phyloP scores from a whole-genome alignment of 2,113 vertebrate genomes.

The Ginglymostoma cirratum region DNA sequence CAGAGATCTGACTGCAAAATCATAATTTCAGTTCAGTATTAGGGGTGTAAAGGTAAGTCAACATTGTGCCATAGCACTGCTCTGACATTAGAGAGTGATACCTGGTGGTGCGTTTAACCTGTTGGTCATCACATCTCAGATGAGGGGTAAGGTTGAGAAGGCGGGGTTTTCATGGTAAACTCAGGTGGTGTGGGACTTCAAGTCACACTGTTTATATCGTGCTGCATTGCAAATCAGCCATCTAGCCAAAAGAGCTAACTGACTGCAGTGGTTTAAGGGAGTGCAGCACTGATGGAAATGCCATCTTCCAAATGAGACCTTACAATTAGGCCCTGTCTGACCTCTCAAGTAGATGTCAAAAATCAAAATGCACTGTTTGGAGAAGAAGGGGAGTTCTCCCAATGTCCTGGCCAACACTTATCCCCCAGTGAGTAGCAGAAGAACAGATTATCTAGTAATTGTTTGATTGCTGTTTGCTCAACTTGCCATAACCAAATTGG shows the following conservation, averaged over 20 bases:
- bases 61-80: no score
- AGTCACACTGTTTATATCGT: no score
- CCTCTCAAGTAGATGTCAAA: not conserved
- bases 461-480: not conserved
- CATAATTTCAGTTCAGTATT: not conserved
- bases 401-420: not conserved
- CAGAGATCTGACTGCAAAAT: not conserved
- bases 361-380: not conserved
- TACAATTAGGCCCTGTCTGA: not conserved
- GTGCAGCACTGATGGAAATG: not conserved
- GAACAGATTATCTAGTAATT: not conserved
- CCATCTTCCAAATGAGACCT: not conserved
- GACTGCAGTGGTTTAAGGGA: not conserved
- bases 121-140: no score
- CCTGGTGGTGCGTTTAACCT: no score
- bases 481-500: not conserved
- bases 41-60: no score
- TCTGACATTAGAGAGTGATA: no score
- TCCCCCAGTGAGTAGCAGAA: not conserved
- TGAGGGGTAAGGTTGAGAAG: no score
- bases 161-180: no score
- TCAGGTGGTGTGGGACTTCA: no score
- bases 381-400: not conserved
- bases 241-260: no score
- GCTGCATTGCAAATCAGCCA: no score